Conservation (phyloP, 2,113 vertebrate genomes). For the Prunella himalayana region DNA sequence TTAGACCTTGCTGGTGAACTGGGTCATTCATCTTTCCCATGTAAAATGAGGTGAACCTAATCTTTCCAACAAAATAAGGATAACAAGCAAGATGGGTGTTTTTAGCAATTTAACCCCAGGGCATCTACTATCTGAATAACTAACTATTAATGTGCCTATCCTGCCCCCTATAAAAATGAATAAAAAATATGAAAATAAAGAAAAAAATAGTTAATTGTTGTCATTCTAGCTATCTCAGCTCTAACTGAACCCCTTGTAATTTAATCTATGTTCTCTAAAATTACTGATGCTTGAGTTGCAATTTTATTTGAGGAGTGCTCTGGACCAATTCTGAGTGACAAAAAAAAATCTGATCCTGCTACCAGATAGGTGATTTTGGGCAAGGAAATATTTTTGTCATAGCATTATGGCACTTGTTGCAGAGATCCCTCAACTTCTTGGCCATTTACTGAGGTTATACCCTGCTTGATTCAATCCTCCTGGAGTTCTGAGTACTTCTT, state of each 20-base stretch:
- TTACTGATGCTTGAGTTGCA: background rate
- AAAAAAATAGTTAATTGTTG: background rate
- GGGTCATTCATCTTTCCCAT: conserved; percentile 43
- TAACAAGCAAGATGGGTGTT: background rate
- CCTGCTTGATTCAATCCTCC: background rate
- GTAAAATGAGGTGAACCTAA: conserved; percentile 35
- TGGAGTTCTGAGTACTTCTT: background rate
- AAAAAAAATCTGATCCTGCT: background rate
- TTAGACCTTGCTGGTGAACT: conserved; percentile 23
- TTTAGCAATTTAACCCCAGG: conserved; percentile 46
- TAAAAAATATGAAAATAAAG: background rate
- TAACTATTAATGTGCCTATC: background rate
- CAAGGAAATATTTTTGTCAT: background rate
- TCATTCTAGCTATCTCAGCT: background rate
- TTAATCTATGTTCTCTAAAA: background rate
- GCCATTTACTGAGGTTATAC: background rate
- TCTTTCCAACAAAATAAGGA: conserved; percentile 22
- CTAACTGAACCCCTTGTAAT: background rate
- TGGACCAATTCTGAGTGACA: background rate
- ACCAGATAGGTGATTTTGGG: background rate
- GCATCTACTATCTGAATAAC: conserved; percentile 30
- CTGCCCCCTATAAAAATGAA: background rate
- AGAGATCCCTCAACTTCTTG: background rate
- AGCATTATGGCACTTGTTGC: background rate
- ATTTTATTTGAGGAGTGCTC: background rate